Evolutionary conservation across 2,797 vertebrate genomes (phyloP).

Genomic region (Tachyglossus aculeatus): DNA sequence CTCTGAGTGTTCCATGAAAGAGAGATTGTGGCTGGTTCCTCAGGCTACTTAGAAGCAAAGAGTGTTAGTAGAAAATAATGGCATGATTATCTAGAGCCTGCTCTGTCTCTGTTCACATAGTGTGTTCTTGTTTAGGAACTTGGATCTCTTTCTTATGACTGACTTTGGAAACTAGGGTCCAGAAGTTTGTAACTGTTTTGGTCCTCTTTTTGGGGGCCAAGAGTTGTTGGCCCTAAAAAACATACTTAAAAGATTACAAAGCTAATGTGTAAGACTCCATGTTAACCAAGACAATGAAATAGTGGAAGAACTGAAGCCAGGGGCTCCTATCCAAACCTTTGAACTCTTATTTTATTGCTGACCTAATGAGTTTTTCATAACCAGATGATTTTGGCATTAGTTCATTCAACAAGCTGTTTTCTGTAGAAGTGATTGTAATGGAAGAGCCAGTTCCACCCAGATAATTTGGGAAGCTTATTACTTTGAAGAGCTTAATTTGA

Average conservation of each 20-base stretch:
- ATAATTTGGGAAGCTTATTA: conserved; percentile 25
- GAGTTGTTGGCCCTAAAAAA: conserved; percentile 26
- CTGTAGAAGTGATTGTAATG: neutral
- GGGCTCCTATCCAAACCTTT: conserved; percentile 49
- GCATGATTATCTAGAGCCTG: neutral
- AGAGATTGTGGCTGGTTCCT: too few relatives aligned
- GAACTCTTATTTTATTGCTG: conserved; percentile 64
- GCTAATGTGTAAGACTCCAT: conserved; percentile 50
- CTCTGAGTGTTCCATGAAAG: too few relatives aligned
- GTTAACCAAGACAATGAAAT: conserved; percentile 33
- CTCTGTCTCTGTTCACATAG: conserved; percentile 29
- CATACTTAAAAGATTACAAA: conserved; percentile 43
- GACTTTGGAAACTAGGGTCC: conserved; percentile 46
- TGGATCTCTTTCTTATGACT: conserved; percentile 47
- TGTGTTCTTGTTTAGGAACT: conserved; percentile 46
- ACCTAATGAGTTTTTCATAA: conserved; percentile 62
- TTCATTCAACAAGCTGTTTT: conserved; percentile 58
- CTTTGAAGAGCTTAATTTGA: conserved; percentile 54
- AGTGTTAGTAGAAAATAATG: too few relatives aligned
- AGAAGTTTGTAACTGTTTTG: conserved; percentile 35
- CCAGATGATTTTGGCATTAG: conserved; percentile 53
- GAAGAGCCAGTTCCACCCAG: neutral
- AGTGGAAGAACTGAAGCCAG: conserved; percentile 36
- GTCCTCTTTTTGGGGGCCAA: conserved; percentile 38
- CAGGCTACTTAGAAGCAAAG: too few relatives aligned